Conservation (phyloP, 2,113 vertebrate genomes). For the Glareola pratincola region DNA sequence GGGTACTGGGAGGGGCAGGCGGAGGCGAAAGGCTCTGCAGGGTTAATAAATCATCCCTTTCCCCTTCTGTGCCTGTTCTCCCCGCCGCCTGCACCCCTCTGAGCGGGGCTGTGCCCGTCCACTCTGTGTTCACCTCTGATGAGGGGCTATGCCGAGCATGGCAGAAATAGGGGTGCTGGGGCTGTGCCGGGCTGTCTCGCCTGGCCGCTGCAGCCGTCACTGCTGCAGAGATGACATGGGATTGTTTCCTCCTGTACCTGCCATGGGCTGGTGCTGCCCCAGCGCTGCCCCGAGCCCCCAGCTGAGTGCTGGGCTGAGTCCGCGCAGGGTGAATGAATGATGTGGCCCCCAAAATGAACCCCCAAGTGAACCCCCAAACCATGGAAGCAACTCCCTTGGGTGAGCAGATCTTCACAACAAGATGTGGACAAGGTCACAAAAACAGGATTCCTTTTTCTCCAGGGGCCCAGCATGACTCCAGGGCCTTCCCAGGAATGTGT, state of each 20-base stretch:
- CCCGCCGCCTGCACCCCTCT: neutral
- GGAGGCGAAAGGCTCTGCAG: neutral
- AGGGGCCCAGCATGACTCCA: neutral
- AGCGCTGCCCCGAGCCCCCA: neutral
- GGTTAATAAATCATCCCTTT: neutral
- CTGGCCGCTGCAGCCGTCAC: neutral
- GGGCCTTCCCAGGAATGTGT: neutral
- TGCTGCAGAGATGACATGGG: too few relatives aligned
- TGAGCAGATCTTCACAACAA: neutral
- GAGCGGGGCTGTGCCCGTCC: neutral
- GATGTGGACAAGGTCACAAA: neutral
- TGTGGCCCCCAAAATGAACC: too few relatives aligned
- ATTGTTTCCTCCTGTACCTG: neutral
- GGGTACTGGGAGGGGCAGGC: neutral
- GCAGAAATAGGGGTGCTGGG: neutral
- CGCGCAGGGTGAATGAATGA: rapidly evolving
- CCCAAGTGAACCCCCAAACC: neutral
- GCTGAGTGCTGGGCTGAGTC: neutral
- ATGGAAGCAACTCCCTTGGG: neutral
- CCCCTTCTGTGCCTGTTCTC: neutral
- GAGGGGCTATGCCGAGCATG: neutral
- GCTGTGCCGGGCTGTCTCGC: too few relatives aligned
- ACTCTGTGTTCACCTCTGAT: neutral
- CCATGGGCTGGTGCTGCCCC: neutral
- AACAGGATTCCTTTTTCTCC: neutral